A percentile compares a stretch with the other conserved stretches of the same genome.
These are phyloP conservation scores for Agrotis exclamationis DNA, from an alignment of 2,888 invertebrate genomes.

Conservation along the genomic window DNA sequence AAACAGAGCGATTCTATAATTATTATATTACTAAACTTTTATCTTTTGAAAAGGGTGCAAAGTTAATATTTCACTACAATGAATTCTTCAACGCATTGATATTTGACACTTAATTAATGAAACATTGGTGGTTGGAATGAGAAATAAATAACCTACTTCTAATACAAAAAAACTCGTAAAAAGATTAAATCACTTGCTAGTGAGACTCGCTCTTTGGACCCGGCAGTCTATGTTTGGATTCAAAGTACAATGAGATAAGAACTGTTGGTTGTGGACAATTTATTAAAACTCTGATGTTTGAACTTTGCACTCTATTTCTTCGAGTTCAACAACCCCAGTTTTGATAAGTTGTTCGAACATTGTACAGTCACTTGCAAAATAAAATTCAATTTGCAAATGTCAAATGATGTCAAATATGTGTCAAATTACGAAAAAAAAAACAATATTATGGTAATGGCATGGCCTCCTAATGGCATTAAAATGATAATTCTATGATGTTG, in stretches of 20 bases:
- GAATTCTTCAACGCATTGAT: background rate
- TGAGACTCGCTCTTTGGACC: slow-evolving; percentile 17
- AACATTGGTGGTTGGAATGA: background rate
- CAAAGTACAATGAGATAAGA: slow-evolving; percentile 32
- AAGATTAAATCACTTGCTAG: slow-evolving; percentile 5
- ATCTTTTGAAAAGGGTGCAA: background rate
- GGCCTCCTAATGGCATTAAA: too few species aligned
- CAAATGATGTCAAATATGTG: too few species aligned
- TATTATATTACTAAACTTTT: background rate
- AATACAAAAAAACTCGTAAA: background rate
- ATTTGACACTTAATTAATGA: background rate
- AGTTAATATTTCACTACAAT: background rate
- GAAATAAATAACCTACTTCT: slow-evolving; percentile 24
- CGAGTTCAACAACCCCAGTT: background rate
- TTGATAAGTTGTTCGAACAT: background rate
- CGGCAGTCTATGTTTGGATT: slow-evolving; percentile 31
- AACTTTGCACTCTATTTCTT: slow-evolving; percentile 21
- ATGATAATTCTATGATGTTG: background rate
- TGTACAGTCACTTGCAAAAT: slow-evolving; percentile 3
- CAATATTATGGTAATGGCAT: too few species aligned
- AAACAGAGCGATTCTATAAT: slow-evolving; percentile 48
- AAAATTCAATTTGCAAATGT: too few species aligned
- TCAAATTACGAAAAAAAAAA: too few species aligned
- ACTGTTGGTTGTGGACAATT: background rate
- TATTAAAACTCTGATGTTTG: background rate